These are phyloP conservation scores for Protomyctophum bolini DNA, from an alignment of 2,113 vertebrate genomes.

Conservation along the genomic window DNA sequence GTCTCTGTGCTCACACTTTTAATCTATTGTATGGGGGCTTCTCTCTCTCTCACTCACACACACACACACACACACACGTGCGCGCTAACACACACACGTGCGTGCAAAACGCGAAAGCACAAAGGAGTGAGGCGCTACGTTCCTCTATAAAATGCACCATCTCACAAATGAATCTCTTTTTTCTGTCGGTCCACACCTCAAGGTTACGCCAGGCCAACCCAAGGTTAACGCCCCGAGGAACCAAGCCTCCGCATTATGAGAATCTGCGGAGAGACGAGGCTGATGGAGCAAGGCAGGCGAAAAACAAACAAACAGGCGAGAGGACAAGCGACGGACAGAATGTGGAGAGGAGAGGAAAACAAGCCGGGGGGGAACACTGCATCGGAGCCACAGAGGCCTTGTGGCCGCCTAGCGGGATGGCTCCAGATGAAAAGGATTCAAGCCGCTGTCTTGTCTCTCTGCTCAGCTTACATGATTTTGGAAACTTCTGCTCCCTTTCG, in stretches of 20 bases:
- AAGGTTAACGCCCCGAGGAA: constrained; percentile 12
- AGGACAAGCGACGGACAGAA: not conserved
- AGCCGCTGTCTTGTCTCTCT: constrained; percentile 13
- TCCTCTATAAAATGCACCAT: too few relatives aligned
- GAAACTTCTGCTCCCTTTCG: constrained; percentile 29
- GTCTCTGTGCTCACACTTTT: too few relatives aligned
- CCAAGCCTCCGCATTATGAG: not conserved
- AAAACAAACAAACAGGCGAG: not conserved
- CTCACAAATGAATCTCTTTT: constrained; percentile 11
- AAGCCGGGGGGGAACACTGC: not conserved
- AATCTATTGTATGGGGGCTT: too few relatives aligned
- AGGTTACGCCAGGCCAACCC: constrained; percentile 40
- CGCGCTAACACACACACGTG: too few relatives aligned
- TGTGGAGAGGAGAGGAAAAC: not conserved
- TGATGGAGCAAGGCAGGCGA: not conserved
- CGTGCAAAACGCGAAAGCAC: too few relatives aligned
- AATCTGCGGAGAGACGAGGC: not conserved
- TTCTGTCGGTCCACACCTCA: constrained; percentile 25
- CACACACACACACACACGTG: constrained; percentile 5
- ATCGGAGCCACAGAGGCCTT: constrained; percentile 30
- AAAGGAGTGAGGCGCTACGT: too few relatives aligned
- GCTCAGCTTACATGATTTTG: constrained; percentile 44
- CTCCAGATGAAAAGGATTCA: constrained; percentile 64
- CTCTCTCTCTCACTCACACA: constrained; percentile 1
- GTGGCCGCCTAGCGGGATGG: constrained; percentile 3